Evolutionary conservation across 1,140 invertebrate species (phyloP).

Genomic region (Phenacoccus solenopsis): DNA sequence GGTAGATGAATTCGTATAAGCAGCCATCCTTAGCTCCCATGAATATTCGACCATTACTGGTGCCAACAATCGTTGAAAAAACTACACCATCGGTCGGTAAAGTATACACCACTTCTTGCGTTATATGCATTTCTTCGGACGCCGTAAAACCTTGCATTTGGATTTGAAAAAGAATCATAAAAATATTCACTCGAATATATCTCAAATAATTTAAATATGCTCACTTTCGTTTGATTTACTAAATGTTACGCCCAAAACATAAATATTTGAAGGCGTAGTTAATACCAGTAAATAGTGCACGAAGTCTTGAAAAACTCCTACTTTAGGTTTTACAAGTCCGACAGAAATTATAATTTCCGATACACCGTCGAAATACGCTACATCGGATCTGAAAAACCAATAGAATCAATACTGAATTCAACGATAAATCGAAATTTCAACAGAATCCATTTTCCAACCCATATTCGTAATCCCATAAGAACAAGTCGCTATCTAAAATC

Average conservation of each 20-base stretch:
- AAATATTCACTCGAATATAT: background rate
- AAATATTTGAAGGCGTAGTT: constrained; percentile 85
- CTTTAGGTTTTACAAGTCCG: constrained; percentile 71
- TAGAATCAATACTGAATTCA: background rate
- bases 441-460: constrained; percentile 38
- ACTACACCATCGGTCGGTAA: constrained; percentile 82
- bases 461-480: constrained; percentile 90
- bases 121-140: constrained; percentile 72
- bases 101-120: constrained; percentile 86
- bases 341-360: constrained; percentile 81
- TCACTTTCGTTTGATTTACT: constrained; percentile 38
- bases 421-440: background rate
- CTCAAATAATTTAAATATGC: constrained; percentile 21
- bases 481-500: constrained; percentile 95
- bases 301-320: constrained; percentile 73
- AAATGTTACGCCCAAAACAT: constrained; percentile 69
- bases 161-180: background rate
- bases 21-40: constrained; percentile 88
- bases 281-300: constrained; percentile 86
- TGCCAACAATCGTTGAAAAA: constrained; percentile 70
- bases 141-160: constrained; percentile 5
- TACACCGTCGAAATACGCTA: constrained; percentile 85
- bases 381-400: constrained; percentile 50
- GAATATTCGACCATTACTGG: constrained; percentile 78
- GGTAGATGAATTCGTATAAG: constrained; percentile 91